These are phyloP conservation scores for Chrysolina haemoptera DNA, from an alignment of 2,888 invertebrate genomes.

Conservation along the genomic window DNA sequence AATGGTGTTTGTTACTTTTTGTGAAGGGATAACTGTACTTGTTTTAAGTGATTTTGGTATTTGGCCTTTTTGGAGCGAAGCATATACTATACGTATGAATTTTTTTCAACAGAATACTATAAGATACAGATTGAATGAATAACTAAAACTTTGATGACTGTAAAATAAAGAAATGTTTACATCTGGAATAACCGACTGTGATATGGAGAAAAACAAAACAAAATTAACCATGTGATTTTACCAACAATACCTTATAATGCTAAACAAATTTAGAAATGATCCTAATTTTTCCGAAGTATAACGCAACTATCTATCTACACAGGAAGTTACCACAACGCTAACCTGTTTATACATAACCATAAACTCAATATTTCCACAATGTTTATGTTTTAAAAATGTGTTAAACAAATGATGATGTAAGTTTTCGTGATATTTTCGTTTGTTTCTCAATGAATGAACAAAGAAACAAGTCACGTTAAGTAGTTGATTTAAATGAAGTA, in stretches of 20 bases:
- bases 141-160: too few relatives aligned
- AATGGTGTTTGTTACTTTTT: too few relatives aligned
- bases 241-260: neutral
- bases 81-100: too few relatives aligned
- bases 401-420: slow-evolving; percentile 17
- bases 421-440: slow-evolving; percentile 19
- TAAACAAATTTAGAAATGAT: slow-evolving; percentile 12
- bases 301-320: slow-evolving; percentile 17
- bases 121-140: too few relatives aligned
- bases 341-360: slow-evolving; percentile 22
- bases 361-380: slow-evolving; percentile 23
- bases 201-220: too few relatives aligned
- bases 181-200: too few relatives aligned
- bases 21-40: too few relatives aligned
- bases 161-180: too few relatives aligned
- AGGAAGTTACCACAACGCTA: slow-evolving; percentile 20
- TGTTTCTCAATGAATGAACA: slow-evolving; percentile 14
- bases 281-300: slow-evolving; percentile 6
- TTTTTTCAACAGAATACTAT: too few relatives aligned
- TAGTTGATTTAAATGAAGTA: slow-evolving; percentile 13
- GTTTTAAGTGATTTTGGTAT: too few relatives aligned
- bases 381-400: slow-evolving; percentile 22
- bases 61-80: too few relatives aligned
- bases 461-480: slow-evolving; percentile 13
- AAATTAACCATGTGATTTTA: neutral